These are phyloP conservation scores for Xylophagus ater DNA, from an alignment of 2,888 invertebrate species.

Conservation along the genomic window DNA sequence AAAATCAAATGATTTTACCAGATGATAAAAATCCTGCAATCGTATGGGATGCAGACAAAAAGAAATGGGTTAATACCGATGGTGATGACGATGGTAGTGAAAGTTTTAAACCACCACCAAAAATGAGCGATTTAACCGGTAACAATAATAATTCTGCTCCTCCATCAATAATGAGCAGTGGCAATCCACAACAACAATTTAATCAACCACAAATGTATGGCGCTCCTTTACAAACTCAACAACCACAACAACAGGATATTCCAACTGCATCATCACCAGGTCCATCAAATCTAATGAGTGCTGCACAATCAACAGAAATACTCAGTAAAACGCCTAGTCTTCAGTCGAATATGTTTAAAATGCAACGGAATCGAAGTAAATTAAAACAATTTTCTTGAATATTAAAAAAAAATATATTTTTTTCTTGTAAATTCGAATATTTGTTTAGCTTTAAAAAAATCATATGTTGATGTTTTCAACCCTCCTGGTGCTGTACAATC, in stretches of 20 bases:
- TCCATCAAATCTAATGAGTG: constrained; percentile 14
- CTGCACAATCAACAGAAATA: constrained; percentile 10
- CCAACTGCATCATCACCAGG: constrained; percentile 16
- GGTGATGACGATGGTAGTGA: constrained; percentile 49
- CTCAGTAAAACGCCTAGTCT: constrained; percentile 30
- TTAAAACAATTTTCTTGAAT: constrained; percentile 7
- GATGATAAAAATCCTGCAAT: constrained; percentile 90
- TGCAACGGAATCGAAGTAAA: constrained; percentile 64
- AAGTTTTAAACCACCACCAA: constrained; percentile 56
- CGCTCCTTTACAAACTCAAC: not conserved
- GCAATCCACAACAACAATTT: constrained; percentile 8
- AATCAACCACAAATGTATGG: constrained; percentile 11
- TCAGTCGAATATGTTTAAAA: constrained; percentile 64
- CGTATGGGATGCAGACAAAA: constrained; percentile 82
- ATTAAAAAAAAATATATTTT: not conserved
- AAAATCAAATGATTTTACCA: constrained; percentile 92
- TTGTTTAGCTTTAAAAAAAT: constrained; percentile 60
- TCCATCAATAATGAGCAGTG: not conserved
- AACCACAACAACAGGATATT: constrained; percentile 11
- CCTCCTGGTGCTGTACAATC: constrained; percentile 45
- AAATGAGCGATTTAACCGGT: constrained; percentile 46
- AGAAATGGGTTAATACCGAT: constrained; percentile 78
- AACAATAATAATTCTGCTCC: not conserved
- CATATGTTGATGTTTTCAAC: constrained; percentile 86
- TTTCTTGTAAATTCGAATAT: not conserved